Base-by-base conservation (phyloP, 2,888 invertebrate genomes). In the Diarsia rubi region DNA sequence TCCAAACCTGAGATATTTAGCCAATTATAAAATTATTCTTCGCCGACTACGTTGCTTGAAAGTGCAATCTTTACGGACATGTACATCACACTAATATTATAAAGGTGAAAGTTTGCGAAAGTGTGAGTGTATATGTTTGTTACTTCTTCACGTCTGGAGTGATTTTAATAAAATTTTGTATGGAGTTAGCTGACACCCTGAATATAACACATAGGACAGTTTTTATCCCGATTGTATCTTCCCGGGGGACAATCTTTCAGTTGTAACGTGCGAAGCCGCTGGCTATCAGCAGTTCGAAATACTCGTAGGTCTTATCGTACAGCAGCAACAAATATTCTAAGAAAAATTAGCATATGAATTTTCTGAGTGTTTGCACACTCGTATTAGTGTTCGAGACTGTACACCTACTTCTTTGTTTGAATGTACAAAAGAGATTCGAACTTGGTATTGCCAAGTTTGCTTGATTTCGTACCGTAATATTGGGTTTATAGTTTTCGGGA, bases 401-500 rank as follows among this genome's bases (percentile, higher is more conserved):
- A 57, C n/a, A 65, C 19, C 2, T 5, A 14, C 3, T 16, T 47
- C 27, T n/a, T 66, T 77, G 67, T 77, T 66, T 31, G 24, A 75
- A 57, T 49, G 47, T 75, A 74, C 63, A 75, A 69, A n/a, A 68
- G 49, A 71, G 59, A 59, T 47, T 44, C 24, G 9, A 73, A 75
- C 62, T 75, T 72, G n/a, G 59, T 64, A 66, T 73, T 75, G 59
- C 74, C 9, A 79, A 81, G 78, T 81, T 66, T 57, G 49, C 60
- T 82, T 73, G 67, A 81, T 82, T 77, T 60, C 44, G 45, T 65
- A 57, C 78, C 64, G 77, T 73, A 67, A 72, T 80, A 72, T 78
- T 31, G 54, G 52, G 52, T 73, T 81, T 81, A 62, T 45, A 66
- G 73, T 69, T 67, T 83, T 69, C 59, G 31, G 62, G 54, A 64